Evolutionary conservation across 2,888 invertebrate genomes (phyloP), one percentile per base, ranked within the genome.

Genomic region (Eupithecia vulgata): DNA sequence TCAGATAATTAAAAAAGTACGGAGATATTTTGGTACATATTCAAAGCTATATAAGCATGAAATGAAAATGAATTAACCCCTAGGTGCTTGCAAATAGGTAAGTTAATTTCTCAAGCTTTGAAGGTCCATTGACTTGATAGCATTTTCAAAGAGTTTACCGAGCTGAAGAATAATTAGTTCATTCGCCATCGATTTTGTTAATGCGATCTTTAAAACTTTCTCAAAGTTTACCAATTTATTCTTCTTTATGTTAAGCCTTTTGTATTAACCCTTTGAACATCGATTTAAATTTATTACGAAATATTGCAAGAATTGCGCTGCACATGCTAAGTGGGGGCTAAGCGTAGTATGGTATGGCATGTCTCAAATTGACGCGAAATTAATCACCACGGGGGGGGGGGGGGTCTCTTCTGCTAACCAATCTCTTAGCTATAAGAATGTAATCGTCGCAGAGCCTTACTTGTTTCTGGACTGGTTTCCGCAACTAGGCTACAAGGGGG

Each of bases 121-220:
- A 25, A 25, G 13, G 57, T 21, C 25, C 5, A 57, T 25, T n/a
- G 57, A 25, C 57, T 57, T 57, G 57, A 57, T 21, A 25, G 13
- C 57, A 25, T 57, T 57, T 12, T 57, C 1, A 57, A 57, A 25
- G 57, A 57, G 57, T 12, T 57, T 57, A 57, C 21, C 25, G 25
- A 57, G 25, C 25, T 57, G 57, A 21, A 21, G 21, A 57, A 57
- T 57, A 57, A 25, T 25, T 25, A 57, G 25, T 57, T 57, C 5
- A 25, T 57, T 57, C 57, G 21, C 12, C 25, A 25, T 25, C 57
- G 57, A 57, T 25, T 25, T 21, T 25, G 1, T 25, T 10, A 57
- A 25, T 57, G 57, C 10, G 57, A 25, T 57, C 57, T 57, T 57
- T 13, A 57, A 57, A 57, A 57, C 57, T 57, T 57, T 57, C 12